phyloP scores from a whole-genome alignment of 2,797 vertebrate species.

The Peromyscus melanophrys region DNA sequence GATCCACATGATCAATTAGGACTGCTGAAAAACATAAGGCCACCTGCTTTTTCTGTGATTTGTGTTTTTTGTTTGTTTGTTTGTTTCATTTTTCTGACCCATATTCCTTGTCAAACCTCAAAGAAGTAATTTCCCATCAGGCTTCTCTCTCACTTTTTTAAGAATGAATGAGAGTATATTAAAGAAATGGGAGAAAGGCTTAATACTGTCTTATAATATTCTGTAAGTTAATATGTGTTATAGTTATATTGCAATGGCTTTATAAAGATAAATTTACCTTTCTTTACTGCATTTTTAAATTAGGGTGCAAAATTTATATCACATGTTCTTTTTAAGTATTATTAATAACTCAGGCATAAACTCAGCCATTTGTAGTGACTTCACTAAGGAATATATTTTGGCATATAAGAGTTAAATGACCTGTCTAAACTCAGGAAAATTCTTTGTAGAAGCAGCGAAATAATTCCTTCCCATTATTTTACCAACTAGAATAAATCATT shows the following conservation, averaged over 20 bases:
- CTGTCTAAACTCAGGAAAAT: slow-evolving; percentile 58
- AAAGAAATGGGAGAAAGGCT: not conserved
- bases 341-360: slow-evolving; percentile 53
- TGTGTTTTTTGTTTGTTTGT: not conserved
- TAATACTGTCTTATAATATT: not conserved
- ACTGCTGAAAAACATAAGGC: not conserved
- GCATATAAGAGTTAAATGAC: slow-evolving; percentile 64
- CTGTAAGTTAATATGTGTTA: not conserved
- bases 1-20: not conserved
- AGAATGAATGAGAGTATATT: slow-evolving; percentile 33
- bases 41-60: not conserved
- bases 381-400: slow-evolving; percentile 64
- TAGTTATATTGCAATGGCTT: not conserved
- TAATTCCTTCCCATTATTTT: slow-evolving; percentile 69
- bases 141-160: not conserved
- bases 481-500: slow-evolving; percentile 60
- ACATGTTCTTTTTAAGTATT: slow-evolving; percentile 42
- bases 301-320: slow-evolving; percentile 37
- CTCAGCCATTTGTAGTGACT: slow-evolving; percentile 2
- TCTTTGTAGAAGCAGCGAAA: slow-evolving; percentile 47
- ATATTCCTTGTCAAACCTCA: not conserved
- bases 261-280: slow-evolving; percentile 43
- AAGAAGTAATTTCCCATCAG: not conserved
- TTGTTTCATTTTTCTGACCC: not conserved
- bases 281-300: slow-evolving; percentile 52